phyloP scores from a whole-genome alignment of 2,797 vertebrate genomes.

The Argentina silus region DNA sequence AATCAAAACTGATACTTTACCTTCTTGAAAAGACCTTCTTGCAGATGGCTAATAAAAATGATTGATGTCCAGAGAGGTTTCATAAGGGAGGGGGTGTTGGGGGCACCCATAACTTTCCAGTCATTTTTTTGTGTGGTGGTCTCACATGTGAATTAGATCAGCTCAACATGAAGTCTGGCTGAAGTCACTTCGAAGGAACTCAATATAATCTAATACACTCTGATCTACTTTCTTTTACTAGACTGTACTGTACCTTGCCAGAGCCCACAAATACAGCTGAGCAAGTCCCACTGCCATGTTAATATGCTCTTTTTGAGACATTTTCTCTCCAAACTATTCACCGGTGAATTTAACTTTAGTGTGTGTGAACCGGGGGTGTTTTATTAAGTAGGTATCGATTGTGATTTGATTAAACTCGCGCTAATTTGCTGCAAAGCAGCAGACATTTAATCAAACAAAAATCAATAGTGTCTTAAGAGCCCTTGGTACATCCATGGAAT shows the following conservation, averaged over 20 bases:
- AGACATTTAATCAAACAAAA: constrained; percentile 86
- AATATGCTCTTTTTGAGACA: constrained; percentile 3
- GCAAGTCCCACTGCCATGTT: background rate
- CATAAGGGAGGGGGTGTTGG: constrained; percentile 34
- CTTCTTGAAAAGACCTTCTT: constrained; percentile 72
- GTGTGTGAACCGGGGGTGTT: constrained; percentile 57
- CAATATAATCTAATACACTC: background rate
- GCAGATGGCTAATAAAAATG: constrained; percentile 80
- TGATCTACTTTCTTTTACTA: background rate
- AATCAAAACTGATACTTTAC: constrained; percentile 77
- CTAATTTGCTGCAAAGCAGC: constrained; percentile 85
- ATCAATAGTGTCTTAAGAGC: constrained; percentile 83
- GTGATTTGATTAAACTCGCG: constrained; percentile 84
- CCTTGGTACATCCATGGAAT: constrained; percentile 74
- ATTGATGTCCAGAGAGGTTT: constrained; percentile 68
- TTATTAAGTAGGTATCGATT: constrained; percentile 85
- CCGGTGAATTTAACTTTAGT: constrained; percentile 60
- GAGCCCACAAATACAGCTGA: background rate
- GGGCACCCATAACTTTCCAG: constrained; percentile 50
- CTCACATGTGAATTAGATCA: constrained; percentile 66
- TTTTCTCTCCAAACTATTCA: constrained; percentile 50
- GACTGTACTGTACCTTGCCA: background rate
- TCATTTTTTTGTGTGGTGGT: constrained; percentile 49
- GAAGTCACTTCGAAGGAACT: background rate
- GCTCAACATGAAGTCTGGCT: constrained; percentile 39